A percentile compares a stretch with the other conserved stretches of the same genome.
Conservation (phyloP, 2,113 vertebrate species). For the Aramus guarauna region DNA sequence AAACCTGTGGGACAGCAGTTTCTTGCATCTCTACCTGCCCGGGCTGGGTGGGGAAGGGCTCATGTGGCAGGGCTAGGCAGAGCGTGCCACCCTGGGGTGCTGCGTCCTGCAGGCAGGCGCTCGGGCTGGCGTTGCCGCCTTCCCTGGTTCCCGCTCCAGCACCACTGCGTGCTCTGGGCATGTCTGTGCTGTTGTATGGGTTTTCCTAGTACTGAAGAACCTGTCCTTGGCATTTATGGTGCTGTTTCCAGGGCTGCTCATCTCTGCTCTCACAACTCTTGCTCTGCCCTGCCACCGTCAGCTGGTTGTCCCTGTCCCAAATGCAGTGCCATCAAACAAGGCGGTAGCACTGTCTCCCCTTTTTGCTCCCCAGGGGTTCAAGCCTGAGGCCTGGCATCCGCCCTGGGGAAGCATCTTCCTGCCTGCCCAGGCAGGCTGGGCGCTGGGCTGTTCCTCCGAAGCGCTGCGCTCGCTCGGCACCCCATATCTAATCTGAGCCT, state of each 20-base stretch:
- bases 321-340: neutral
- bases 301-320: neutral
- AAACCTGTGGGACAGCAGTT: neutral
- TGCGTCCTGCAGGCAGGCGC: neutral
- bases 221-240: neutral
- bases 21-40: neutral
- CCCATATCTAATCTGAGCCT: slow-evolving; percentile 26
- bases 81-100: neutral
- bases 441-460: neutral
- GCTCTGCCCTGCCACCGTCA: neutral
- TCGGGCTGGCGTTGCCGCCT: accelerated
- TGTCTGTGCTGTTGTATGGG: neutral
- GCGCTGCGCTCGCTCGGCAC: accelerated
- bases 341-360: neutral
- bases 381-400: neutral
- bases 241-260: neutral
- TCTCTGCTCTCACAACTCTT: neutral
- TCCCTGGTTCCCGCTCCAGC: neutral
- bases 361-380: neutral
- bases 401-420: neutral
- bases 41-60: neutral
- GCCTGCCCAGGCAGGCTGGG: neutral
- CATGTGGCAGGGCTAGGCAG: neutral
- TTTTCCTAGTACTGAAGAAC: neutral
- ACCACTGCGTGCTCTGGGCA: neutral